These are phyloP conservation scores for Lacerta bilineata DNA, from an alignment of 2,797 vertebrate species.

Conservation along the genomic window DNA sequence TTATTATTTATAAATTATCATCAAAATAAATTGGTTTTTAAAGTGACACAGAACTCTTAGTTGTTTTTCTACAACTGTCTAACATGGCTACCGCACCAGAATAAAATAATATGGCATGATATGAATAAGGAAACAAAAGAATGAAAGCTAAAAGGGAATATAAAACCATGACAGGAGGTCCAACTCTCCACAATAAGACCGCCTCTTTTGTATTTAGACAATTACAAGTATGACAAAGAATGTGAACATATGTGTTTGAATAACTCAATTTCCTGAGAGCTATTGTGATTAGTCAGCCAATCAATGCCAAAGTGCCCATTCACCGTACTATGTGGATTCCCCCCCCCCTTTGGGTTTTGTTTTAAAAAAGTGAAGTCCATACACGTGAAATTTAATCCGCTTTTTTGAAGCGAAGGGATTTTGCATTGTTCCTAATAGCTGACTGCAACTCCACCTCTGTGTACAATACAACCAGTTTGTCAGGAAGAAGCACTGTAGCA, in stretches of 20 bases:
- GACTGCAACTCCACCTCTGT: slow-evolving; percentile 38
- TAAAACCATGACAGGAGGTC: slow-evolving; percentile 19
- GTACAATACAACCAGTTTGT: slow-evolving; percentile 67
- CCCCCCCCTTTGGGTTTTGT: slow-evolving; percentile 22
- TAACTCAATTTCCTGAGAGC: background rate
- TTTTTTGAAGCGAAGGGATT: slow-evolving; percentile 37
- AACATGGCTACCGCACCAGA: background rate
- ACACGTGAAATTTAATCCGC: slow-evolving; percentile 53
- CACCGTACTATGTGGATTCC: background rate
- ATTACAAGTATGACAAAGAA: background rate
- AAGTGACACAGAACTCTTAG: too few species aligned
- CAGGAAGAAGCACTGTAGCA: slow-evolving; percentile 51
- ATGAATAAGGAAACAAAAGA: background rate
- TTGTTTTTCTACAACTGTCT: background rate
- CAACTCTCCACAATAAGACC: slow-evolving; percentile 1
- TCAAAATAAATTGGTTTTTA: background rate
- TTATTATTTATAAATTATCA: too few species aligned
- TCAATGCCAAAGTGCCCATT: slow-evolving; percentile 4
- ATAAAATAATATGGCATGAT: background rate
- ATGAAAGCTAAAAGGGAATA: slow-evolving; percentile 12
- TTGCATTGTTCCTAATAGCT: slow-evolving; percentile 58
- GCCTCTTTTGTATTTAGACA: slow-evolving; percentile 4
- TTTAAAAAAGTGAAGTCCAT: slow-evolving; percentile 41
- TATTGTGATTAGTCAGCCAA: slow-evolving; percentile 18
- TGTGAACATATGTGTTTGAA: background rate